phyloP scores from a whole-genome alignment of 2,113 vertebrate species.

The Platichthys stellatus region DNA sequence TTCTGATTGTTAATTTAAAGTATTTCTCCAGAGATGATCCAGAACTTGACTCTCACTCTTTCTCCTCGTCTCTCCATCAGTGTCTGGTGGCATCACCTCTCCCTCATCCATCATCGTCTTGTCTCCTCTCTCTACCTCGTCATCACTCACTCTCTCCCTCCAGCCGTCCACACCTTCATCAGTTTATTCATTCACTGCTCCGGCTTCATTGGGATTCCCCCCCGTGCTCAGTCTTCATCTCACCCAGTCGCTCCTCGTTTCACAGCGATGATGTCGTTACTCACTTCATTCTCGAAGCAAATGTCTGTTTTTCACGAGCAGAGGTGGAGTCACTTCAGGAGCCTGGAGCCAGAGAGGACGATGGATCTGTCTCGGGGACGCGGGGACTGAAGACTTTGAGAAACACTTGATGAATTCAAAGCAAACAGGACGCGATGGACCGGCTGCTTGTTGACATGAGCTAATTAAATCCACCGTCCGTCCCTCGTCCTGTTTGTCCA shows the following conservation, averaged over 20 bases:
- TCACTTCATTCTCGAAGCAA: constrained; percentile 21
- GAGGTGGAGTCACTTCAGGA: constrained; percentile 1
- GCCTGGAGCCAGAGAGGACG: not conserved
- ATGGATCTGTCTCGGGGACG: not conserved
- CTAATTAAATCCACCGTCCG: constrained; percentile 5
- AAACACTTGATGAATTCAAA: not conserved
- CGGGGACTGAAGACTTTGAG: too few species aligned
- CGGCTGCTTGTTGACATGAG: not conserved
- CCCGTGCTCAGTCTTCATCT: constrained; percentile 29
- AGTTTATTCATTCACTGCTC: constrained; percentile 12
- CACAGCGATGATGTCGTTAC: constrained; percentile 7
- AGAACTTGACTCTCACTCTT: not conserved
- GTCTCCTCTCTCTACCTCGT: not conserved
- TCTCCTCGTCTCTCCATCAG: not conserved
- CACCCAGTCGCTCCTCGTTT: constrained; percentile 1
- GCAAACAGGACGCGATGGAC: not conserved
- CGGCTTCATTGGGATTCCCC: constrained; percentile 35
- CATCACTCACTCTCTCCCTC: constrained; percentile 27
- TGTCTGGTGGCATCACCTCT: not conserved
- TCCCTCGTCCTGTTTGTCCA: not conserved
- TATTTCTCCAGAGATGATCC: too few species aligned
- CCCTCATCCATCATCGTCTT: constrained; percentile 8
- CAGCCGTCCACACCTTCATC: constrained; percentile 11
- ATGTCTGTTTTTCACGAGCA: not conserved
- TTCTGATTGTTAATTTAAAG: too few species aligned